phyloP scores from a whole-genome alignment of 1,140 invertebrate genomes.

The Cyclargus thomasi region DNA sequence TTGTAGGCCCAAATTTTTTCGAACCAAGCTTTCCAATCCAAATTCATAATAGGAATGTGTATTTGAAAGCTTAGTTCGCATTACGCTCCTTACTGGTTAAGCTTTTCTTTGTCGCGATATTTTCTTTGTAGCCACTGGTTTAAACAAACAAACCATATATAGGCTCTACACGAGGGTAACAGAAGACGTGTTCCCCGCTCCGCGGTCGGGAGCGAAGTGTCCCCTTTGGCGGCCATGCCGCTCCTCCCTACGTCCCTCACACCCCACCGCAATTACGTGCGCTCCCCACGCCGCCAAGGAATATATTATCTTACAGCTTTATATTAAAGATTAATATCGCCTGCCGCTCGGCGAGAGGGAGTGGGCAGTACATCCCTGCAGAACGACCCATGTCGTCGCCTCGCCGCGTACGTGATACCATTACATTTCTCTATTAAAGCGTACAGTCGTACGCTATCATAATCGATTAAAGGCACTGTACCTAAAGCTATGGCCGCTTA shows the following conservation, averaged over 20 bases:
- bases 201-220: conserved; percentile 49
- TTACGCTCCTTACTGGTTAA: too few relatives aligned
- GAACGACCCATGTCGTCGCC: conserved; percentile 52
- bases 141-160: neutral
- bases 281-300: conserved; percentile 35
- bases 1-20: too few relatives aligned
- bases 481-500: neutral
- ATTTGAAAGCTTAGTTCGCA: too few relatives aligned
- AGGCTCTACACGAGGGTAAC: neutral
- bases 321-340: conserved; percentile 64
- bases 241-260: conserved; percentile 62
- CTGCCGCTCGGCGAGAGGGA: conserved; percentile 30
- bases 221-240: conserved; percentile 55
- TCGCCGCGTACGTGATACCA: conserved; percentile 42
- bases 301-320: conserved; percentile 51
- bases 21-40: too few relatives aligned
- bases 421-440: conserved; percentile 26
- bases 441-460: conserved; percentile 19
- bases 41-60: too few relatives aligned
- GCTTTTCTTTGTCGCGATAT: too few relatives aligned
- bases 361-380: conserved; percentile 51
- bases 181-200: conserved; percentile 29
- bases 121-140: too few relatives aligned
- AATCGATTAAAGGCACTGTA: conserved; percentile 16
- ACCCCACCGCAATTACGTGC: conserved; percentile 58